Conservation (phyloP, 2,888 invertebrate genomes). For the Koerneria pararmatus region DNA sequence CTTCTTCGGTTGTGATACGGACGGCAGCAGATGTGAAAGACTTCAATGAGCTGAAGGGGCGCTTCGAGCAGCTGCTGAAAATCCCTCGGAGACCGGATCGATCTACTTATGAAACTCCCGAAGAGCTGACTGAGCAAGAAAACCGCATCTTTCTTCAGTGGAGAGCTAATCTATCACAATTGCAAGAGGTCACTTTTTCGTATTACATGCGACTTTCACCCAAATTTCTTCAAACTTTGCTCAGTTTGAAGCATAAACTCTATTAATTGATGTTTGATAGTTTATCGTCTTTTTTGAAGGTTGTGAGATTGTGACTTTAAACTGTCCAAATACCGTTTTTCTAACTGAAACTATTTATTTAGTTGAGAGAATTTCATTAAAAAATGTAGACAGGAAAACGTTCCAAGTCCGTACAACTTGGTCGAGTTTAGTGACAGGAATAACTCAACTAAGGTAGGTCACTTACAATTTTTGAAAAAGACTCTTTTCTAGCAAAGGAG, state of each 20-base stretch:
- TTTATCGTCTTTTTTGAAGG: background rate
- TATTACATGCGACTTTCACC: no score
- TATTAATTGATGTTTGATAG: background rate
- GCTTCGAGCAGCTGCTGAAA: constrained; percentile 69
- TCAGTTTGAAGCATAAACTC: no score
- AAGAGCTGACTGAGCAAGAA: constrained; percentile 77
- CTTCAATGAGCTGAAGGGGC: constrained; percentile 44
- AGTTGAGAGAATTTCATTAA: no score
- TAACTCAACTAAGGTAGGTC: no score
- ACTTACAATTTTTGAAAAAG: no score
- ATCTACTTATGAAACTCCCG: constrained; percentile 73
- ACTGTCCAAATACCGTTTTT: no score
- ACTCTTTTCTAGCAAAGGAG: no score
- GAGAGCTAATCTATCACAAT: constrained; percentile 76
- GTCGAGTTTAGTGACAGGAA: no score
- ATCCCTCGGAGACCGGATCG: constrained; percentile 85
- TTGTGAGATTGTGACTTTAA: background rate
- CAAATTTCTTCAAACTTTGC: no score
- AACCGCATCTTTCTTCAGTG: constrained; percentile 81
- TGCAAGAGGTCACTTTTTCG: constrained; percentile 53
- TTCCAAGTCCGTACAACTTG: no score
- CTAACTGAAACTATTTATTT: no score
- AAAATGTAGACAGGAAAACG: no score
- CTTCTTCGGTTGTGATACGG: constrained; percentile 44
- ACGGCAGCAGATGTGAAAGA: constrained; percentile 37